Evolutionary conservation across 2,113 vertebrate species (phyloP).

Genomic region (Xenopus borealis): DNA sequence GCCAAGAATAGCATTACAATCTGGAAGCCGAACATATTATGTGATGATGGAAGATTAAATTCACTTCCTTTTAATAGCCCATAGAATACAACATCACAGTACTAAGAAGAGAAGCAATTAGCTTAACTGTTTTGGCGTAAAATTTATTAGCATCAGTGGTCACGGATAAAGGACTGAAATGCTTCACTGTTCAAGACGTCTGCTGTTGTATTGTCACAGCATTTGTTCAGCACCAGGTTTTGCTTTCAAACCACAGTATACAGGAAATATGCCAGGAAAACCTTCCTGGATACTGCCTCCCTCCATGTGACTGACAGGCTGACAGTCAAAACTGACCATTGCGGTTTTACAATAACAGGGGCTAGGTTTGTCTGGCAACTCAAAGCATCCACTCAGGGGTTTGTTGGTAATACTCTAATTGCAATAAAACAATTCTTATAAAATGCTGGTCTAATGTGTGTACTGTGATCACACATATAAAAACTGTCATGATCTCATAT

Average conservation of each 20-base stretch:
- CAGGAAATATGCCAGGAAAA: not conserved
- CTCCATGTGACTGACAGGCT: too few relatives aligned
- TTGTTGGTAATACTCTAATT: too few relatives aligned
- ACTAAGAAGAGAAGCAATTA: slow-evolving; percentile 15
- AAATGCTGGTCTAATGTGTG: too few relatives aligned
- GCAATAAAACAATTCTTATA: too few relatives aligned
- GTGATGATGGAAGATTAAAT: slow-evolving; percentile 1
- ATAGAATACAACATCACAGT: not conserved
- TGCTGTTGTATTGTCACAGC: not conserved
- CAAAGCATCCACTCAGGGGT: too few relatives aligned
- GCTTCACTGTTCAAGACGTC: not conserved
- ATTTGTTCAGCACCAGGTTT: slow-evolving; percentile 11
- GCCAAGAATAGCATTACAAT: slow-evolving; percentile 18
- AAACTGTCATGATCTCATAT: too few relatives aligned
- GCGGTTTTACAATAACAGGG: too few relatives aligned
- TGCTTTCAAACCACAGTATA: slow-evolving; percentile 8
- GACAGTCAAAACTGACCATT: not conserved
- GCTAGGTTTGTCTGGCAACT: too few relatives aligned
- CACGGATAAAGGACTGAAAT: slow-evolving; percentile 1
- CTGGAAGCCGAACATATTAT: slow-evolving; percentile 8
- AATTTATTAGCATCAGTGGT: slow-evolving; percentile 10
- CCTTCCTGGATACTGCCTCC: not conserved
- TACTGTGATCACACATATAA: too few relatives aligned
- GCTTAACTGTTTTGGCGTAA: slow-evolving; percentile 27
- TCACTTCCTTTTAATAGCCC: slow-evolving; percentile 22